Evolutionary conservation across 2,113 vertebrate species (phyloP).

Genomic region (Grammomys dolichurus): DNA sequence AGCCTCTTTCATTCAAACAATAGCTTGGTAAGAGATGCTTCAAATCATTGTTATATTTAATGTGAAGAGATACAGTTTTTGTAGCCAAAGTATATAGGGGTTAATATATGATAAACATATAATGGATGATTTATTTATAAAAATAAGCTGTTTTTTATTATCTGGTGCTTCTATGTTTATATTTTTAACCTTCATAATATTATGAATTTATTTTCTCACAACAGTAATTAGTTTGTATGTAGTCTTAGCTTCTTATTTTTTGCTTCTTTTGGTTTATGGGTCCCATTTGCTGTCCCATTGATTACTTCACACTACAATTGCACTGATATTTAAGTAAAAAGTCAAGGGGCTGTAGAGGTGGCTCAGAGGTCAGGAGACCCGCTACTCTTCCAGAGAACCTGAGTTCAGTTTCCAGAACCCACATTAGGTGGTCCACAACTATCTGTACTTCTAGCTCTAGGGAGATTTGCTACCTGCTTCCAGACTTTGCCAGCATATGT

Average conservation of each 20-base stretch:
- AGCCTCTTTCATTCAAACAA: background rate
- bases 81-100: background rate
- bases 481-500: background rate
- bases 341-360: background rate
- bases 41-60: slow-evolving; percentile 37
- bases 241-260: background rate
- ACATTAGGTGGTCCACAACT: background rate
- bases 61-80: slow-evolving; percentile 27
- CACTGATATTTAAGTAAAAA: background rate
- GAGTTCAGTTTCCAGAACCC: background rate
- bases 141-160: background rate
- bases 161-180: background rate
- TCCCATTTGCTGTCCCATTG: background rate
- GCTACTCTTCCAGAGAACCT: background rate
- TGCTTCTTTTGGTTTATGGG: background rate
- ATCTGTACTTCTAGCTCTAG: background rate
- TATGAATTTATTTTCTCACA: background rate
- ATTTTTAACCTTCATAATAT: background rate
- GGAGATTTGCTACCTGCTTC: background rate
- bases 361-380: background rate
- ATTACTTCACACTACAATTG: background rate
- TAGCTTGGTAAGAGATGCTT: background rate
- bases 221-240: background rate
- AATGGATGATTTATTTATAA: background rate
- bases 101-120: background rate